Base-by-base conservation (phyloP, 2,797 vertebrate genomes). In the Aratinga solstitialis region DNA sequence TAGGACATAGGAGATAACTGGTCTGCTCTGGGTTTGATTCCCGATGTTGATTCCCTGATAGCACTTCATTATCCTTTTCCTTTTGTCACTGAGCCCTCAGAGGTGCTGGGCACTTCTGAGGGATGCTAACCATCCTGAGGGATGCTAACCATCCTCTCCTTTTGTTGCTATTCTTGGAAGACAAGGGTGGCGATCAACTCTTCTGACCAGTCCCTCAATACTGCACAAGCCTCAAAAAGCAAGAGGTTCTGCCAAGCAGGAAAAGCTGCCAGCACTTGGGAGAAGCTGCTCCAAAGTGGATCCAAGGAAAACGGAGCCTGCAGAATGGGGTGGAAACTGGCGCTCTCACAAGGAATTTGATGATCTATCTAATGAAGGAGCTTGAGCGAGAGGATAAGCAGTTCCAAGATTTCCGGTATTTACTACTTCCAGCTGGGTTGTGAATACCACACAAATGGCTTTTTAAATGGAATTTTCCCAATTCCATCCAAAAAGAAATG, bases 371-470 rank as follows among this genome's bases (percentile, higher is more conserved):
- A 87, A 92, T 48, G 96, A 94, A 89, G 93, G 93, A 94, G 86
- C 61, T 43, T 2, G 83, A 96, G 71, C 1, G 30, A 84, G 88
- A 94, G 71, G 48, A 27, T 12, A n/a, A 93, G 90, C 42, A 40
- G 86, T 83, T 95, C 94, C 93, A 97, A 95, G 92, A 59, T 93
- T 96, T 93, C 94, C 87, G 40, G 81, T 94, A 97, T 95, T 96
- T 96, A 94, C 93, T 95, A 83, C 95, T 94, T 96, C 95, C 96
- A 97, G 93, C 94, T 95, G 96, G 91, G 81, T 23, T 94, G 81
- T 92, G 94, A 95, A 96, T 96, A 91, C 94, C 93, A 84, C 26
- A 82, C 78, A 94, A 96, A 95, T 72, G 92, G 90, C 86, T 96
- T 95, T 93, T 96, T 56, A 90, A 94, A 92, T 56, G 81, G 93